Percentiles rank a stretch among this genome's conserved stretches.
phyloP scores from a whole-genome alignment of 2,888 invertebrate species.

The Hoplodrina ambigua region DNA sequence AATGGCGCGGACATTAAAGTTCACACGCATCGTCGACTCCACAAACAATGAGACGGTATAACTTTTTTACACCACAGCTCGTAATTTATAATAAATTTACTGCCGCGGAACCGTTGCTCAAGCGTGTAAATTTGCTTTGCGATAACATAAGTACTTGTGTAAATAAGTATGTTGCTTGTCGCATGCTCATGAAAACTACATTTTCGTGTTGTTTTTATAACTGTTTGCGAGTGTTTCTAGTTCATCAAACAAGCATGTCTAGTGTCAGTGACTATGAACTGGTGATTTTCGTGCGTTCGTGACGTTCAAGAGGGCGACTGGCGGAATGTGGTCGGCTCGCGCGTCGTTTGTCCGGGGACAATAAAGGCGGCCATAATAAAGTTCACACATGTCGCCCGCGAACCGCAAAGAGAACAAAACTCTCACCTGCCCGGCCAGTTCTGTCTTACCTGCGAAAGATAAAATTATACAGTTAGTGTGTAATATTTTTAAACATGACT shows the following conservation, averaged over 20 bases:
- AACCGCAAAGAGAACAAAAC: slow-evolving; percentile 81
- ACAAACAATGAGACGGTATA: slow-evolving; percentile 76
- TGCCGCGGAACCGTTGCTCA: slow-evolving; percentile 70
- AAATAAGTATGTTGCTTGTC: slow-evolving; percentile 72
- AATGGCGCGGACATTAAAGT: slow-evolving; percentile 71
- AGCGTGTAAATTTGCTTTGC: slow-evolving; percentile 77
- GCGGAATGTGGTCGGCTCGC: slow-evolving; percentile 66
- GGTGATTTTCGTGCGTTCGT: slow-evolving; percentile 73
- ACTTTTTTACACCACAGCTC: slow-evolving; percentile 73
- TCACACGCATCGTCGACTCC: slow-evolving; percentile 80
- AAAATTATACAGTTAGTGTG: slow-evolving; percentile 77
- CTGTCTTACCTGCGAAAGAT: slow-evolving; percentile 84
- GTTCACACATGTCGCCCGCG: slow-evolving; percentile 81
- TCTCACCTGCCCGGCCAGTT: slow-evolving; percentile 79
- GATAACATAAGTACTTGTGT: slow-evolving; percentile 75
- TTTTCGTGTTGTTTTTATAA: slow-evolving; percentile 57
- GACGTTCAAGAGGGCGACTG: slow-evolving; percentile 56
- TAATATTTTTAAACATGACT: slow-evolving; percentile 51
- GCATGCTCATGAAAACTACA: slow-evolving; percentile 51
- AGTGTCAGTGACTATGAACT: slow-evolving; percentile 44
- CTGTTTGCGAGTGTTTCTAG: slow-evolving; percentile 50
- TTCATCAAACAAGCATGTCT: slow-evolving; percentile 50
- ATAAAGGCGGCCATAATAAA: slow-evolving; percentile 83
- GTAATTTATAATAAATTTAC: slow-evolving; percentile 78
- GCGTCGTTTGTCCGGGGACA: slow-evolving; percentile 70